A percentile compares a stretch with the other conserved stretches of the same genome.
Evolutionary conservation across 2,888 invertebrate species (phyloP).

Genomic region (Protonemura montana): DNA sequence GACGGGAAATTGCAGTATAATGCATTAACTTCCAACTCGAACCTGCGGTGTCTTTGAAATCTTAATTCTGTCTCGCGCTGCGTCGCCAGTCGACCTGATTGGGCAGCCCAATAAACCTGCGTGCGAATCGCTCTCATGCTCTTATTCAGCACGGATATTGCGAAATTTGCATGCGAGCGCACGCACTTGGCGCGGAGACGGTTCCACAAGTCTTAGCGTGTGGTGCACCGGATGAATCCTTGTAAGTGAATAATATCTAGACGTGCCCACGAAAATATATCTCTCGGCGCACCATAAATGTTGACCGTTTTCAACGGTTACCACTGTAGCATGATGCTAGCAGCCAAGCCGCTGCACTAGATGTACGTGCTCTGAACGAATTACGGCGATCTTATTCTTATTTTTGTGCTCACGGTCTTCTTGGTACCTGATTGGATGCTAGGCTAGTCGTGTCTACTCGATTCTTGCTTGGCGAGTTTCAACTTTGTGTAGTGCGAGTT

Average conservation of each 20-base stretch:
- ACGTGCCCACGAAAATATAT: too few species aligned
- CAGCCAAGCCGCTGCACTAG: background rate
- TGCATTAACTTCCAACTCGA: background rate
- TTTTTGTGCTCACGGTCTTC: background rate
- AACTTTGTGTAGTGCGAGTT: background rate
- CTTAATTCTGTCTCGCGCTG: background rate
- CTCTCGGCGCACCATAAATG: too few species aligned
- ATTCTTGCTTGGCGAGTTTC: slow-evolving; percentile 30
- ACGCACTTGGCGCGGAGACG: background rate
- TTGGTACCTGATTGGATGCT: background rate
- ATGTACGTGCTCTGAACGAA: background rate
- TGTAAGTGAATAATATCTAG: background rate
- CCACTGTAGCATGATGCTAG: background rate
- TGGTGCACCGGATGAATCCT: background rate
- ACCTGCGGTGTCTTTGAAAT: background rate
- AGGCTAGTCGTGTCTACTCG: slow-evolving; percentile 1
- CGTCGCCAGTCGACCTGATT: background rate
- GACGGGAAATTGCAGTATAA: background rate
- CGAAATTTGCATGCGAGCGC: background rate
- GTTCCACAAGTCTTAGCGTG: background rate
- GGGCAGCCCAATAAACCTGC: background rate
- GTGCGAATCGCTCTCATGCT: background rate
- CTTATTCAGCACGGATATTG: background rate
- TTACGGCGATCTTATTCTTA: background rate
- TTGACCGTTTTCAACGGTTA: background rate